Evolutionary conservation across 1,140 invertebrate species (phyloP), one percentile per base, ranked within the genome.

Genomic region (Nasonia giraulti): DNA sequence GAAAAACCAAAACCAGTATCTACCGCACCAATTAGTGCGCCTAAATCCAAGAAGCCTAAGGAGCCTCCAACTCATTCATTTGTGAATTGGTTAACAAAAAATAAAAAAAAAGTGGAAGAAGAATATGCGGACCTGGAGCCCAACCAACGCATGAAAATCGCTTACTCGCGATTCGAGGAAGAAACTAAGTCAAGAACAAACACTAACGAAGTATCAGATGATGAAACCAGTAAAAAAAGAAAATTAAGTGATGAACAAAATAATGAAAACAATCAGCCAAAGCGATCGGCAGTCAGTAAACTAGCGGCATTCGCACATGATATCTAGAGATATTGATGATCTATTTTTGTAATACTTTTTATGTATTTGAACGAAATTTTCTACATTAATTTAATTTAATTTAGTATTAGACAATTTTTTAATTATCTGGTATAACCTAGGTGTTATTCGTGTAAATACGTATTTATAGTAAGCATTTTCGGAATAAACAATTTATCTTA

Each of bases 51-150:
- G 80, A 87, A 88, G 81, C 23, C 81, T 47, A 90, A 87, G 82
- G 77, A 68, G 81, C 33, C 84, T 17, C 89, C 89, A 40, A 92
- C 90, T 85, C 88, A 89, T 69, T 93, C 92, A 10, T 95, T 95
- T 85, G 89, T 94, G 2, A 91, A 91, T 40, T 96, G 95, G 95
- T 95, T 93, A 78, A 89, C 91, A 4, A 92, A 93, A 83, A 94
- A 95, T 86, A 95, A 94, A 86, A 80, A 91, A 8, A 87, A 88
- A 8, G 88, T 96, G 10, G 92, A 94, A 88, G 89, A 92, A 79
- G 92, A 95, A 87, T 92, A 94, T 89, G 93, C 95, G 0, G 93
- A 94, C 11, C 82, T 94, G 4, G 93, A 91, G n/a, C 88, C 92
- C 0, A 88, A 90, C 0, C 94, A 95, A 80, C 88, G 95, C 62